A percentile compares a stretch with the other conserved stretches of the same genome.
phyloP scores from a whole-genome alignment of 2,888 invertebrate genomes.

The Microchrysa polita region DNA sequence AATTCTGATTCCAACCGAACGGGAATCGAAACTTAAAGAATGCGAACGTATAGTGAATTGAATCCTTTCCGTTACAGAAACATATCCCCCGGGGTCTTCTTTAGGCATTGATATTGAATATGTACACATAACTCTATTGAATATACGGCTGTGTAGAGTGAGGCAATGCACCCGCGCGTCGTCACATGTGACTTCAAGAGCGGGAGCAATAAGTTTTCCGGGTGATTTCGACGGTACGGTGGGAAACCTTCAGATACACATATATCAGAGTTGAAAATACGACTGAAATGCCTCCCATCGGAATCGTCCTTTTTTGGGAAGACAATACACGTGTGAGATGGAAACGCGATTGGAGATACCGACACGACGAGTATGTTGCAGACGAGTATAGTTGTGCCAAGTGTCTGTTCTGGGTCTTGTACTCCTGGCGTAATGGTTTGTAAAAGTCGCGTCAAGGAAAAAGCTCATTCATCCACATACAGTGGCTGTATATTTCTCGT shows the following conservation, averaged over 20 bases:
- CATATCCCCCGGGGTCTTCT: constrained; percentile 18
- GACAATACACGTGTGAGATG: constrained; percentile 38
- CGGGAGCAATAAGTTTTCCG: constrained; percentile 22
- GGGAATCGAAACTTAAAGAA: constrained; percentile 38
- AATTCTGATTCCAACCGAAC: constrained; percentile 26
- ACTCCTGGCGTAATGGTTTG: constrained; percentile 15
- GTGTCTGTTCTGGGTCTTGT: constrained; percentile 27
- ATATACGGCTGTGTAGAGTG: constrained; percentile 6
- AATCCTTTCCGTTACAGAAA: constrained; percentile 35
- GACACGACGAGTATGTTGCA: too few species aligned
- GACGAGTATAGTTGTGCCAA: constrained; percentile 29
- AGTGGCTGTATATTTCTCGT: constrained; percentile 1
- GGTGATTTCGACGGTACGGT: not conserved
- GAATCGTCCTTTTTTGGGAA: constrained; percentile 14
- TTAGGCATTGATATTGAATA: constrained; percentile 33
- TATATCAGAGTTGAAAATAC: constrained; percentile 39
- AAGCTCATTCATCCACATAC: constrained; percentile 30
- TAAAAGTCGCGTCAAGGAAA: constrained; percentile 12
- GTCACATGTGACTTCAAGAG: constrained; percentile 4
- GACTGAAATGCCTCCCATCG: constrained; percentile 32
- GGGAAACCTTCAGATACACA: constrained; percentile 28
- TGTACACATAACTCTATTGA: constrained; percentile 7
- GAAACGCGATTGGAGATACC: constrained; percentile 33
- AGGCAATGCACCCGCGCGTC: constrained; percentile 37
- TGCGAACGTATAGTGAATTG: constrained; percentile 25